Evolutionary conservation across 2,888 invertebrate species (phyloP).

Genomic region (Strigamia transsilvanica): DNA sequence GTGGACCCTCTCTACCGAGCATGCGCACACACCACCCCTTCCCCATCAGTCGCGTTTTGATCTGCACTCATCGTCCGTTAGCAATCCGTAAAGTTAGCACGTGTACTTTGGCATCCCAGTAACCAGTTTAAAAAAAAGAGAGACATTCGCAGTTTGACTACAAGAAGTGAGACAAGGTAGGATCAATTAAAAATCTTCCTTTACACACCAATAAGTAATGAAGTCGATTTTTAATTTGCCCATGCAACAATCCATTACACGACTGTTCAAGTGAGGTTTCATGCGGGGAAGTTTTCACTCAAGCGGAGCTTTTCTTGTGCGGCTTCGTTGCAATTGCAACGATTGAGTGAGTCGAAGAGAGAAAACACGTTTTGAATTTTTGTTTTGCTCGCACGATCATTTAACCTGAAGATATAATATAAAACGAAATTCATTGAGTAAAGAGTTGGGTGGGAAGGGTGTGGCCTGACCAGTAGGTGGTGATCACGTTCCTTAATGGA

Average conservation of each 20-base stretch:
- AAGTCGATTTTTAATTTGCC: not conserved
- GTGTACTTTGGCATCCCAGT: not conserved
- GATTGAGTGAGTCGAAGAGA: not conserved
- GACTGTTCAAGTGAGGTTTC: not conserved
- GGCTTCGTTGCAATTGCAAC: not conserved
- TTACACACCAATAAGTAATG: not conserved
- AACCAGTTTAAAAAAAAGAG: not conserved
- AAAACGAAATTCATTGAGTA: too few species aligned
- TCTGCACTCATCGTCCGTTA: conserved; percentile 4
- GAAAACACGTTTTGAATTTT: too few species aligned
- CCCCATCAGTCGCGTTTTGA: conserved; percentile 3
- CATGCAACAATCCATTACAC: not conserved
- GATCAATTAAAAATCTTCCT: not conserved
- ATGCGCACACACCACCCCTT: conserved; percentile 2
- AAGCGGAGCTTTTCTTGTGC: not conserved
- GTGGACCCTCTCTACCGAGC: conserved; percentile 7
- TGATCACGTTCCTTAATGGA: conserved; percentile 13
- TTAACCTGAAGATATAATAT: too few species aligned
- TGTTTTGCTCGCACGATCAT: too few species aligned
- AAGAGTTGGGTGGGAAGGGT: too few species aligned
- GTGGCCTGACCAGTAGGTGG: not conserved
- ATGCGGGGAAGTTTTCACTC: not conserved
- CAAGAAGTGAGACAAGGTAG: not conserved
- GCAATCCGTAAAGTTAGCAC: not conserved
- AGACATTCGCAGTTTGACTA: not conserved